phyloP scores from a whole-genome alignment of 2,113 vertebrate species.

The Lontra canadensis region DNA sequence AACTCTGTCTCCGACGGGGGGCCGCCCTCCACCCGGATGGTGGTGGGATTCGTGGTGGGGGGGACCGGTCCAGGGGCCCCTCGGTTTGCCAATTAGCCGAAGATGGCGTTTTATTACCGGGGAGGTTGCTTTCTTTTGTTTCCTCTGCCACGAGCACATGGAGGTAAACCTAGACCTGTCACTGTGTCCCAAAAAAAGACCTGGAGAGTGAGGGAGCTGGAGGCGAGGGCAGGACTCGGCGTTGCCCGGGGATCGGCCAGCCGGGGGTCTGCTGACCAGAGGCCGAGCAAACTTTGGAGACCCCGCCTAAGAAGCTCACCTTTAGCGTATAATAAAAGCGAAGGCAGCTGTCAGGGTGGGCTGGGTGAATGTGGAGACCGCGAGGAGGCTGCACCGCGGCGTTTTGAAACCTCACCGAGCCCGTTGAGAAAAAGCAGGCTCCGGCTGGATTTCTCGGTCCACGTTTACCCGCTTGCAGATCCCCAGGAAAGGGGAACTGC shows the following conservation, averaged over 20 bases:
- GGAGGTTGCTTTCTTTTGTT: conserved; percentile 76
- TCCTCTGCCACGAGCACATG: conserved; percentile 64
- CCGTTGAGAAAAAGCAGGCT: neutral
- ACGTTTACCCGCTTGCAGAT: no score
- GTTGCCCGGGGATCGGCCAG: neutral
- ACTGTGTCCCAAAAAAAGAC: neutral
- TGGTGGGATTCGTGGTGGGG: neutral
- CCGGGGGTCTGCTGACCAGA: neutral
- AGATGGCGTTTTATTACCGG: conserved; percentile 72
- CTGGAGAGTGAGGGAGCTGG: neutral
- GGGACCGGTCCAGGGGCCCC: neutral
- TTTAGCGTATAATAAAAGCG: neutral
- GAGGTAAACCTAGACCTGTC: conserved; percentile 69
- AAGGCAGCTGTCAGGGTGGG: neutral
- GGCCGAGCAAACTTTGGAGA: conserved; percentile 53
- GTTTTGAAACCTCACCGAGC: neutral
- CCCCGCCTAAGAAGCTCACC: neutral
- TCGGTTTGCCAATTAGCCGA: conserved; percentile 22
- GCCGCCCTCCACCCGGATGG: neutral
- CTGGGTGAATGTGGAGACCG: neutral
- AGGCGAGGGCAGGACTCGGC: neutral
- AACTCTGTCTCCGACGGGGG: neutral
- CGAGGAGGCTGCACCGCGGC: neutral
- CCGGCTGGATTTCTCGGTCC: neutral
- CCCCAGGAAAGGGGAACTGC: neutral